Percentiles rank a stretch among this genome's conserved stretches.
Evolutionary conservation across 2,888 invertebrate genomes (phyloP).

Genomic region (Caenorhabditis doughertyi): DNA sequence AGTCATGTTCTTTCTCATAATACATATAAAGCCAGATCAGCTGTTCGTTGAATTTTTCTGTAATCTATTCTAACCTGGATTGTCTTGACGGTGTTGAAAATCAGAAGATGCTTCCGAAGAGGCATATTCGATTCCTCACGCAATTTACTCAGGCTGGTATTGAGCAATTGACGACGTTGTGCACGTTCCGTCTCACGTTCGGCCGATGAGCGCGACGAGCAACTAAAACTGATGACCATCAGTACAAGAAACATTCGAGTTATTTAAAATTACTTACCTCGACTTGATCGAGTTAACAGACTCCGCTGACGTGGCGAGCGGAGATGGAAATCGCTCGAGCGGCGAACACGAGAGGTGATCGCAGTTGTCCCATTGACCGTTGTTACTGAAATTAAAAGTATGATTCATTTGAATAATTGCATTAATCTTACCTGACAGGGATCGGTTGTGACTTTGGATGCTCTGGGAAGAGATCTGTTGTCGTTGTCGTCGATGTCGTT

Average conservation of each 20-base stretch:
- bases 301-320: constrained; percentile 70
- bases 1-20: constrained; percentile 1
- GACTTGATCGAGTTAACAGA: constrained; percentile 68
- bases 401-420: constrained; percentile 8
- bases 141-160: constrained; percentile 70
- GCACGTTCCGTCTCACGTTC: constrained; percentile 73
- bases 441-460: constrained; percentile 65
- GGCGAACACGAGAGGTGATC: constrained; percentile 58
- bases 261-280: constrained; percentile 48
- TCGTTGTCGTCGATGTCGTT: constrained; percentile 58
- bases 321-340: constrained; percentile 66
- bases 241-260: neutral
- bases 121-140: constrained; percentile 70
- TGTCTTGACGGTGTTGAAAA: constrained; percentile 73
- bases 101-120: constrained; percentile 74
- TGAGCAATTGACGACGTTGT: constrained; percentile 70
- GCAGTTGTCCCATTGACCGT: constrained; percentile 49
- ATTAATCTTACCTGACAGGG: constrained; percentile 70
- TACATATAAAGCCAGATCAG: neutral
- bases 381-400: constrained; percentile 20
- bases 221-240: constrained; percentile 59
- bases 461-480: constrained; percentile 27
- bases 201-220: constrained; percentile 72
- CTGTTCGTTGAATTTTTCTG: neutral
- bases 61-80: constrained; percentile 67